Evolutionary conservation across 2,888 invertebrate species (phyloP).

Genomic region (Nycteola revayana): DNA sequence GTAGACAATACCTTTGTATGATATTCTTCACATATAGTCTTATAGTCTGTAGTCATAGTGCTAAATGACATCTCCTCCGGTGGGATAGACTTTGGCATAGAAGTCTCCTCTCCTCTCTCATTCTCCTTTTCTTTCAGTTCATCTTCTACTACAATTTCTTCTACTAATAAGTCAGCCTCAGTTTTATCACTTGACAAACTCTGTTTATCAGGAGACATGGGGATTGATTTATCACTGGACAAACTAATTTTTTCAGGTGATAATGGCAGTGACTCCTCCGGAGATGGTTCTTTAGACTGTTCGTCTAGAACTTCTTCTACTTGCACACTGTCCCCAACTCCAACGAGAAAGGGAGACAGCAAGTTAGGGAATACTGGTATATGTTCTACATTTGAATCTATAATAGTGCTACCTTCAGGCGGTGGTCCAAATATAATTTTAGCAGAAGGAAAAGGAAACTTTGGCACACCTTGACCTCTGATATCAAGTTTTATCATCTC

Average conservation of each 20-base stretch:
- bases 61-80: conserved; percentile 74
- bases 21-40: conserved; percentile 87
- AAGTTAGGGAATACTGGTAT: conserved; percentile 63
- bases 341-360: conserved; percentile 65
- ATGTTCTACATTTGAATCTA: conserved; percentile 49
- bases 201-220: conserved; percentile 39
- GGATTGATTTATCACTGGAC: conserved; percentile 41
- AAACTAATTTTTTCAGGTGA: conserved; percentile 29
- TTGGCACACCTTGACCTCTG: conserved; percentile 65
- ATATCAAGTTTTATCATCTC: conserved; percentile 77
- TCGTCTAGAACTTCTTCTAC: conserved; percentile 54
- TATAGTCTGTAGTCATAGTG: conserved; percentile 86
- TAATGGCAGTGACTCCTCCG: conserved; percentile 21
- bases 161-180: conserved; percentile 63
- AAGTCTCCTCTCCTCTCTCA: conserved; percentile 42
- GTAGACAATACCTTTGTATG: conserved; percentile 83
- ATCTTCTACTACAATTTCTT: conserved; percentile 64
- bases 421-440: conserved; percentile 75
- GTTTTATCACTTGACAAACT: conserved; percentile 56
- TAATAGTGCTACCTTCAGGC: conserved; percentile 59
- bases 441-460: conserved; percentile 54
- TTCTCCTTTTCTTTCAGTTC: conserved; percentile 46
- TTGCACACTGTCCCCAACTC: conserved; percentile 48
- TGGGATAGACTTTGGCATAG: conserved; percentile 61
- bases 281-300: conserved; percentile 31